Base-by-base conservation (phyloP, 1,140 invertebrate genomes). In the Atta cephalotes region DNA sequence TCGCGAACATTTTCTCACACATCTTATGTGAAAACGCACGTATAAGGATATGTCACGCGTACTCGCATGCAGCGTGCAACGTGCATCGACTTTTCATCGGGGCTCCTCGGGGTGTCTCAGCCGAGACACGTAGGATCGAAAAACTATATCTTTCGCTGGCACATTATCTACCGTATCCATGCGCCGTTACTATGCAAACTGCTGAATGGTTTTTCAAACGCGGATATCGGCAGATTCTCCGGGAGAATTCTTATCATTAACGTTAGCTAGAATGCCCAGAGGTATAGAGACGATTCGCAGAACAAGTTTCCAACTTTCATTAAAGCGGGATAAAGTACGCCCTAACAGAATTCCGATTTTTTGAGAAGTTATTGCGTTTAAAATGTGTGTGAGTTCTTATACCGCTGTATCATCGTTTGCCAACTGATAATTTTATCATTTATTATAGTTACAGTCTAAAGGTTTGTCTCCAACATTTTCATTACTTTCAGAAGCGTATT, bases 101-200 rank as follows among this genome's bases (percentile, higher is more conserved):
- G 76, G 21, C 28, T 45, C 16, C 31, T 39, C 51, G 39, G 25
- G 25, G 25, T 25, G 25, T 25, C 25, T 25, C 25, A 77, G 9
- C 10, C 72, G 71, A 77, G n/a, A 76, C 14, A 35, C 53, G 45
- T 58, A 71, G 18, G 39, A 60, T 62, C 28, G 31, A 65, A 51
- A 45, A 51, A 62, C 45, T 85, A 85, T 28, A 85, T 28, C 28
- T 51, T 14, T 65, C 58, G 39, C 16, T 10, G 39, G 21, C 21
- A 25, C 9, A 49, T 78, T 78, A 78, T 78, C 58, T 78, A 45
- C 60, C 45, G 62, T 68, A 80, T 79, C 25, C 76, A 18, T 45
- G 39, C 12, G 7, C 6, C 45, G 39, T 68, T 79, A 53, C 28
- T 68, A 80, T 80, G 45, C 60, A 79, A 79, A 79, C 45, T 66